A percentile compares a stretch with the other conserved stretches of the same genome.
phyloP scores from a whole-genome alignment of 1,140 invertebrate species.

The Anoplophora glabripennis region DNA sequence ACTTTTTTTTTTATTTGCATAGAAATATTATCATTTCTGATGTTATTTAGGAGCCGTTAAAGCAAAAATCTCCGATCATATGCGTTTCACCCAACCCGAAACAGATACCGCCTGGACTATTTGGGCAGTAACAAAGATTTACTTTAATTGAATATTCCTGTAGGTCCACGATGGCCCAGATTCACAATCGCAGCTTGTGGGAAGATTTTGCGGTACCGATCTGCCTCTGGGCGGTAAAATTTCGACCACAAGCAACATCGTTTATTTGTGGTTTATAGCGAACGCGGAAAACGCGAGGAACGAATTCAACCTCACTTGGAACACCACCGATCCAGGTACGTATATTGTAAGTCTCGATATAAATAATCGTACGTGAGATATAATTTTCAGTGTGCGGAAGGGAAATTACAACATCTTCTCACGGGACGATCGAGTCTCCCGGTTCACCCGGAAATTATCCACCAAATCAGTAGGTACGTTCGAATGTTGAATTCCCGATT shows the following conservation, averaged over 20 bases:
- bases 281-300: slow-evolving; percentile 59
- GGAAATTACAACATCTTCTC: slow-evolving; percentile 51
- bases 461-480: slow-evolving; percentile 54
- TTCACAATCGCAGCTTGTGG: slow-evolving; percentile 64
- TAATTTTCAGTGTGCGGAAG: slow-evolving; percentile 65
- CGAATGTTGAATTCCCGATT: background rate
- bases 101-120: too few species aligned
- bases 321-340: slow-evolving; percentile 60
- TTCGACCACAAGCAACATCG: slow-evolving; percentile 66
- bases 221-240: slow-evolving; percentile 68
- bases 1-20: too few species aligned
- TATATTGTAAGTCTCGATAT: slow-evolving; percentile 1
- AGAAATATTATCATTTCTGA: too few species aligned
- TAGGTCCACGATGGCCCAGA: slow-evolving; percentile 78
- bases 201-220: slow-evolving; percentile 70
- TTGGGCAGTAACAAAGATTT: too few species aligned
- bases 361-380: background rate
- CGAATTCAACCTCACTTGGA: slow-evolving; percentile 76
- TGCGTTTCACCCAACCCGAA: too few species aligned
- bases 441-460: slow-evolving; percentile 82
- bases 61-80: too few species aligned
- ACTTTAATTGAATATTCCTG: slow-evolving; percentile 1
- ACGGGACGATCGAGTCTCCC: slow-evolving; percentile 74
- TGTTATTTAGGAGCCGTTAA: too few species aligned
- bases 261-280: slow-evolving; percentile 79